Conservation (phyloP, 2,888 invertebrate species). For the Polymixis flavicincta region DNA sequence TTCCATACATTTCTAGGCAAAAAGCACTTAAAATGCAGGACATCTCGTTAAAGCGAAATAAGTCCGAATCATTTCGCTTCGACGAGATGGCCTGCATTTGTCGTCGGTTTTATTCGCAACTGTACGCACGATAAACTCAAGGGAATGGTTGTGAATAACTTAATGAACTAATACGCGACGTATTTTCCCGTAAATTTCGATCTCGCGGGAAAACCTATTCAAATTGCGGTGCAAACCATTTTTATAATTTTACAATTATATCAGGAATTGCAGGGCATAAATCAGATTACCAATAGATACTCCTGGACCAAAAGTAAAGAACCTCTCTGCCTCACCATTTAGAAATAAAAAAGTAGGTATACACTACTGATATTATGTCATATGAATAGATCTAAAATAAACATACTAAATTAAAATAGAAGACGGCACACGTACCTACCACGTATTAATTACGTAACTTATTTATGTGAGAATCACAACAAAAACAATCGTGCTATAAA, state of each 20-base stretch:
- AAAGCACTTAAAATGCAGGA: slow-evolving; percentile 2
- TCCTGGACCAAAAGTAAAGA: background rate
- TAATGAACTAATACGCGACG: too few relatives aligned
- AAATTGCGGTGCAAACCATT: slow-evolving; percentile 3
- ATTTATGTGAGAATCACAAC: slow-evolving; percentile 42
- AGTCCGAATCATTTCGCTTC: too few relatives aligned
- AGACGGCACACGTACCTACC: slow-evolving; percentile 23
- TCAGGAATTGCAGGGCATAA: background rate
- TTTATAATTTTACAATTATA: slow-evolving; percentile 2
- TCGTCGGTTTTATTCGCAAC: slow-evolving; percentile 21
- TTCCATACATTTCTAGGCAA: background rate
- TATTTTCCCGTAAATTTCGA: slow-evolving; percentile 29
- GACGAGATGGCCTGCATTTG: too few relatives aligned
- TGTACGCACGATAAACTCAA: slow-evolving; percentile 26
- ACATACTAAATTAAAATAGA: slow-evolving; percentile 39
- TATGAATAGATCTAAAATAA: slow-evolving; percentile 35
- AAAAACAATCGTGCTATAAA: slow-evolving; percentile 52
- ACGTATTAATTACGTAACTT: slow-evolving; percentile 49
- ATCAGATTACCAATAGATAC: background rate
- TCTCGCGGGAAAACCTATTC: slow-evolving; percentile 10
- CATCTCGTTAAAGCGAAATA: slow-evolving; percentile 9
- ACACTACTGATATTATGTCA: background rate
- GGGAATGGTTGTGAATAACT: slow-evolving; percentile 21
- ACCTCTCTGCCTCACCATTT: background rate
- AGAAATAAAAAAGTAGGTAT: background rate